Percentiles rank a stretch among this genome's conserved stretches.
Conservation (phyloP, 2,797 vertebrate genomes). For the Chromis chromis region DNA sequence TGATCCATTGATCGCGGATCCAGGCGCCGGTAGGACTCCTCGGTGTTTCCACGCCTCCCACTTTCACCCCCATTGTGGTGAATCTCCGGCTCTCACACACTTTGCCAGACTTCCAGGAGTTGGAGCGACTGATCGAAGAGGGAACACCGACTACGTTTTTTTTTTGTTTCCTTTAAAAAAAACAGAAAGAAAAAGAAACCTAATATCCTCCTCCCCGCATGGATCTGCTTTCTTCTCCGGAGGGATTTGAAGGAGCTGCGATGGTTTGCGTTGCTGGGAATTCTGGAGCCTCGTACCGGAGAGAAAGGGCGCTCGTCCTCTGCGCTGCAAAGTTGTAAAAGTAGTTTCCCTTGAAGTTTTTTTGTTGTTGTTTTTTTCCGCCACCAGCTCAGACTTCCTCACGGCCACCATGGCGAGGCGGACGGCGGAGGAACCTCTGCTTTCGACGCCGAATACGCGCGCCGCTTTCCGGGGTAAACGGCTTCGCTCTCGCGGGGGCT, state of each 20-base stretch:
- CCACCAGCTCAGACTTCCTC: conserved; percentile 60
- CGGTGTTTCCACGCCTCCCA: conserved; percentile 78
- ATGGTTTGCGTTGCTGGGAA: conserved; percentile 46
- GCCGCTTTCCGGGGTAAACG: conserved; percentile 65
- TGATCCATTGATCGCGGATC: conserved; percentile 75
- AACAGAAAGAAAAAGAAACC: not conserved
- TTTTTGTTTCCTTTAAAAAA: not conserved
- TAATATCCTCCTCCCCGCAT: conserved; percentile 34
- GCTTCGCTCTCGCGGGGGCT: conserved; percentile 46
- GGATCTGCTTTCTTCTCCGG: conserved; percentile 51
- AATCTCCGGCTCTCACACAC: conserved; percentile 79
- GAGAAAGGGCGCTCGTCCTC: conserved; percentile 51
- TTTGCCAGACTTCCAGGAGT: conserved; percentile 78
- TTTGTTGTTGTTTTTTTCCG: not conserved
- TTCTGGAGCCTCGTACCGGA: conserved; percentile 43
- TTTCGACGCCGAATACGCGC: conserved; percentile 59
- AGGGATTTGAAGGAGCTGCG: conserved; percentile 52
- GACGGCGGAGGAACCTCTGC: conserved; percentile 65
- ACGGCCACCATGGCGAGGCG: conserved; percentile 86
- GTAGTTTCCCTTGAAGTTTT: conserved; percentile 80
- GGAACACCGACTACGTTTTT: conserved; percentile 15
- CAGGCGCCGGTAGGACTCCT: conserved; percentile 77
- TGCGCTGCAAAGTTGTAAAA: conserved; percentile 82
- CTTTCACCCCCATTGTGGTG: conserved; percentile 86
- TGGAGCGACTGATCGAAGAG: conserved; percentile 56